phyloP scores from a whole-genome alignment of 2,113 vertebrate genomes.

The Trichechus manatus region DNA sequence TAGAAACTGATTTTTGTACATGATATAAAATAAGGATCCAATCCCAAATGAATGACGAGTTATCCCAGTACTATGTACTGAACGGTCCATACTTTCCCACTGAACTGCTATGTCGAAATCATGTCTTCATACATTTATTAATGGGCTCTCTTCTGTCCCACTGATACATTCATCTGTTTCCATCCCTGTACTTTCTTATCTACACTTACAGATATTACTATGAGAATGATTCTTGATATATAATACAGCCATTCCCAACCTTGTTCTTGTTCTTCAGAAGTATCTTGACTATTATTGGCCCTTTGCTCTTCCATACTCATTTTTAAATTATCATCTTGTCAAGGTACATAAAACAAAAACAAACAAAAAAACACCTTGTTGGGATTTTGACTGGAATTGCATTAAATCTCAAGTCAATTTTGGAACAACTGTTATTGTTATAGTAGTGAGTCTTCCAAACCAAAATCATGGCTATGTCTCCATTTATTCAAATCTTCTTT shows the following conservation, averaged over 20 bases:
- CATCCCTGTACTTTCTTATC: not conserved
- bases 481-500: not conserved
- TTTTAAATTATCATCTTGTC: not conserved
- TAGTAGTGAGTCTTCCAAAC: not conserved
- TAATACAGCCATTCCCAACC: not conserved
- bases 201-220: not conserved
- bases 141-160: not conserved
- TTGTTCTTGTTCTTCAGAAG: not conserved
- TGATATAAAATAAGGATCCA: too few species aligned
- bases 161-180: not conserved
- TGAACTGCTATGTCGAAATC: not conserved
- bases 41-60: not conserved
- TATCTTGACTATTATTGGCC: not conserved
- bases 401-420: not conserved
- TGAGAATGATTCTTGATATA: too few species aligned
- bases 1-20: too few species aligned
- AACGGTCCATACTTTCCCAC: not conserved
- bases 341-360: not conserved
- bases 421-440: not conserved
- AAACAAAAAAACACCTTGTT: not conserved
- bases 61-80: not conserved
- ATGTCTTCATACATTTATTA: too few species aligned
- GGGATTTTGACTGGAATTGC: not conserved
- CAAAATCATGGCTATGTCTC: not conserved
- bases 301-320: not conserved